Evolutionary conservation across 2,113 vertebrate species (phyloP).

Genomic region (Hylia prasina): DNA sequence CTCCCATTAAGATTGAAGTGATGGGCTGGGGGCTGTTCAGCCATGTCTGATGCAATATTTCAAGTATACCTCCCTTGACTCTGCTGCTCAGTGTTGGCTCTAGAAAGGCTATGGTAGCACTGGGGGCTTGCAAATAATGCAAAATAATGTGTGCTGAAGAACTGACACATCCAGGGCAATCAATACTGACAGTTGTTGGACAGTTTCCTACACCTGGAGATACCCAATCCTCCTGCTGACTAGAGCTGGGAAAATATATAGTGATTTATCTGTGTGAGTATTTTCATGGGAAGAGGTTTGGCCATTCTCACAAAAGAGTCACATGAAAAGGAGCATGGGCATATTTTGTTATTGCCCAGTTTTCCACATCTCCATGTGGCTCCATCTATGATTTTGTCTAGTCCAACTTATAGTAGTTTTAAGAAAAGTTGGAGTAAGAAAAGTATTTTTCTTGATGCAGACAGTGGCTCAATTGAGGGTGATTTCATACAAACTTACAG

Average conservation of each 20-base stretch:
- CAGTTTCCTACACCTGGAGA: not conserved
- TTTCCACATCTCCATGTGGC: rapidly evolving
- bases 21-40: not conserved
- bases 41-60: not conserved
- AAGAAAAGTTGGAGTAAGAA: not conserved
- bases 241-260: not conserved
- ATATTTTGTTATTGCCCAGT: not conserved
- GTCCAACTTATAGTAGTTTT: rapidly evolving
- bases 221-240: not conserved
- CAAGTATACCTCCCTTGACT: not conserved
- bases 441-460: not conserved
- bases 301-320: not conserved
- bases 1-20: not conserved
- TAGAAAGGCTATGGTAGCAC: not conserved
- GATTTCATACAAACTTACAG: not conserved
- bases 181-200: rapidly evolving
- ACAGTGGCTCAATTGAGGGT: not conserved
- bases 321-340: not conserved
- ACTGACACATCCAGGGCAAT: not conserved
- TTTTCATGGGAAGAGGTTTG: not conserved
- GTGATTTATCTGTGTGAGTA: not conserved
- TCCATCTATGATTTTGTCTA: not conserved
- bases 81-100: rapidly evolving
- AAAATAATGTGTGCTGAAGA: not conserved
- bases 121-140: not conserved